Conservation (phyloP, 2,888 invertebrate species). For the Leuctra nigra region DNA sequence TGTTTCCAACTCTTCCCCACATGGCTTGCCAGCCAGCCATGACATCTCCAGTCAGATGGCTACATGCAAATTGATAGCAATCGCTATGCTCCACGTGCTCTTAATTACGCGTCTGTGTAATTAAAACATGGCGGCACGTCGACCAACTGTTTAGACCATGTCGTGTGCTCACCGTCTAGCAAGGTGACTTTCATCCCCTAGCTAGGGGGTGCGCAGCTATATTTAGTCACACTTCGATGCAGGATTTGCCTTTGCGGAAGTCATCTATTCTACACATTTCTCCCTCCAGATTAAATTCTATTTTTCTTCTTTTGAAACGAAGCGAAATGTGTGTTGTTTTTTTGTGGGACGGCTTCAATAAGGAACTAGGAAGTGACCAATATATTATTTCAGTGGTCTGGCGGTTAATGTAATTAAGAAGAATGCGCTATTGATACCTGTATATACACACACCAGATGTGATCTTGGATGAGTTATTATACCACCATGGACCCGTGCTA, state of each 20-base stretch:
- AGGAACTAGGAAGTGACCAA: constrained; percentile 14
- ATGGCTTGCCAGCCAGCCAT: constrained; percentile 3
- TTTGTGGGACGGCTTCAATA: not conserved
- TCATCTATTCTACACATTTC: not conserved
- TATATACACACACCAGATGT: constrained; percentile 1
- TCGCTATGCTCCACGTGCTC: constrained; percentile 14
- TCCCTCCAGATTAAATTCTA: no score
- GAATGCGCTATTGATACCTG: not conserved
- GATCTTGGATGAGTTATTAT: constrained; percentile 1
- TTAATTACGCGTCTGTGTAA: constrained; percentile 13
- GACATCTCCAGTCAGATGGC: constrained; percentile 12
- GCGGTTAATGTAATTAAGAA: constrained; percentile 4
- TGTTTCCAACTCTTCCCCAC: not conserved
- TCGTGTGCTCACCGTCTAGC: not conserved
- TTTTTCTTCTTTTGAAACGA: no score
- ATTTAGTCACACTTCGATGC: not conserved
- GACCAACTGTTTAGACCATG: not conserved
- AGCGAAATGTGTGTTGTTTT: no score
- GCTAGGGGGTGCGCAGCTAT: not conserved
- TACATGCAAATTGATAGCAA: constrained; percentile 16
- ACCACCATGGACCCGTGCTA: constrained; percentile 1
- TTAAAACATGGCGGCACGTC: not conserved
- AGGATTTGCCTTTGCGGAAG: not conserved
- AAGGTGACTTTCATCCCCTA: not conserved
- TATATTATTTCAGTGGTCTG: constrained; percentile 15